Conservation (phyloP, 2,888 invertebrate genomes). For the Ectemnius lituratus region DNA sequence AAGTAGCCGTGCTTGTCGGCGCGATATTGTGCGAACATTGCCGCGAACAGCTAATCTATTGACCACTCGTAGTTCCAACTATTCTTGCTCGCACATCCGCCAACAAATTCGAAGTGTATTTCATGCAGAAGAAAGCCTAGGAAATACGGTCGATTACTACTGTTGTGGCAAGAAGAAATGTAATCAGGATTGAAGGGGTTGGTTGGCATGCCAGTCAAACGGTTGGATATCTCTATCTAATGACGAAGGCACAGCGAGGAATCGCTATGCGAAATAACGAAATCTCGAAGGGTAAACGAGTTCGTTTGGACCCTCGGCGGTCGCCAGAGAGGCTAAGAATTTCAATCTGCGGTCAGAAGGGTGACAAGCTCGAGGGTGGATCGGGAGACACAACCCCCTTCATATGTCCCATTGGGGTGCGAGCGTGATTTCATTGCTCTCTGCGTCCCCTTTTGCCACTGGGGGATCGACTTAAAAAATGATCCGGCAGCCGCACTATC, state of each 20-base stretch:
- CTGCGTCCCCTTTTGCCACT: constrained; percentile 31
- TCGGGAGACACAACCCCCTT: constrained; percentile 59
- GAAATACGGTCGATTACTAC: neutral
- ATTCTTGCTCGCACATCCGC: neutral
- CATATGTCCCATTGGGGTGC: constrained; percentile 62
- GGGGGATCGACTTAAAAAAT: constrained; percentile 72
- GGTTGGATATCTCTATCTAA: constrained; percentile 37
- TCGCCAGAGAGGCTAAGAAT: constrained; percentile 71
- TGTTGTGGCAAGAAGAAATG: constrained; percentile 17
- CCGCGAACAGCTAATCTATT: constrained; percentile 4
- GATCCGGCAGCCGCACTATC: constrained; percentile 50
- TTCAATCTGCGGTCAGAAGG: constrained; percentile 77
- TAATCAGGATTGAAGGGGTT: constrained; percentile 39
- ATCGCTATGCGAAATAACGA: constrained; percentile 73
- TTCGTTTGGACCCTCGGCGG: constrained; percentile 54
- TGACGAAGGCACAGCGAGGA: constrained; percentile 49
- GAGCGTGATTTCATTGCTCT: constrained; percentile 69
- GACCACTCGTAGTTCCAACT: neutral
- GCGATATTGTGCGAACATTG: constrained; percentile 12
- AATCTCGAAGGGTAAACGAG: constrained; percentile 69
- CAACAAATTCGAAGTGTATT: neutral
- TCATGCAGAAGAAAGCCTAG: neutral
- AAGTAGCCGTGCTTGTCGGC: constrained; percentile 13
- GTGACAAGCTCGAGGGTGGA: constrained; percentile 56
- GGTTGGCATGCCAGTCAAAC: constrained; percentile 24